Evolutionary conservation across 2,888 invertebrate genomes (phyloP).

Genomic region (Nebria salina): DNA sequence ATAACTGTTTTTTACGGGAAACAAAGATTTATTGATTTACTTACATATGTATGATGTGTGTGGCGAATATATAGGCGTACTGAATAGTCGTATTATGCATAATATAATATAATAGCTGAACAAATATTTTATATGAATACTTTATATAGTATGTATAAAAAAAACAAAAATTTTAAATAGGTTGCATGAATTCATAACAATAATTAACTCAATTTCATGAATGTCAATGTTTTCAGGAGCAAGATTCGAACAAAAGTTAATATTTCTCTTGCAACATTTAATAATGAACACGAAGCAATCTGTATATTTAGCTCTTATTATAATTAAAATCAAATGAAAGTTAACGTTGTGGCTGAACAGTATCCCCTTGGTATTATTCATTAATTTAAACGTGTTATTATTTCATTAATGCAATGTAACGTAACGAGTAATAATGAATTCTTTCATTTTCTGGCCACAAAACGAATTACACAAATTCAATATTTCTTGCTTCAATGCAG

Average conservation of each 20-base stretch:
- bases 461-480: not conserved
- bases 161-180: no score
- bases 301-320: not conserved
- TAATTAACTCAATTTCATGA: not conserved
- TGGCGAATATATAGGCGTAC: no score
- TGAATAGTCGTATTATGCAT: no score
- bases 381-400: constrained; percentile 37
- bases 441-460: not conserved
- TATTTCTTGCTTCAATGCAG: not conserved
- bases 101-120: no score
- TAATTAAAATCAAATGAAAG: not conserved
- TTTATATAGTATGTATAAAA: no score
- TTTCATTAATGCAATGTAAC: constrained; percentile 31
- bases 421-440: constrained; percentile 17
- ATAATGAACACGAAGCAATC: not conserved
- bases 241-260: not conserved
- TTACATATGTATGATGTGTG: no score
- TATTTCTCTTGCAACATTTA: not conserved
- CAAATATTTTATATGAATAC: no score
- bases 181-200: not conserved
- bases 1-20: no score
- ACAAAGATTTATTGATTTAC: no score
- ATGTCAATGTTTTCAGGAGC: not conserved
- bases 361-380: not conserved
- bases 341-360: not conserved